phyloP scores from a whole-genome alignment of 2,888 invertebrate genomes.

The Stegana nigrithorax region DNA sequence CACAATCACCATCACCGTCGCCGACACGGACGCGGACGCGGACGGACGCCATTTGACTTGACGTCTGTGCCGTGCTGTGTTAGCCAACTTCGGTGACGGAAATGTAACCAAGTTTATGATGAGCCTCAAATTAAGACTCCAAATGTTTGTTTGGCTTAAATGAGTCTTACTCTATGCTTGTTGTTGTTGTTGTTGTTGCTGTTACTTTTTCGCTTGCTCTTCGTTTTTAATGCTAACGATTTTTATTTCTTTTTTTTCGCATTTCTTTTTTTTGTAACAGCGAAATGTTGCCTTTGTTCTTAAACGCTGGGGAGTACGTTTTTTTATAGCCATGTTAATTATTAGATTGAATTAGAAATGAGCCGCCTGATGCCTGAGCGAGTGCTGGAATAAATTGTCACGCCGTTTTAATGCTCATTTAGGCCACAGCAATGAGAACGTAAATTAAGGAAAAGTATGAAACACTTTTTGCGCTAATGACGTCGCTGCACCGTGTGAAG shows the following conservation, averaged over 20 bases:
- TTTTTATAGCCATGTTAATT: constrained; percentile 56
- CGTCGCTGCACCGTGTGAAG: too few species aligned
- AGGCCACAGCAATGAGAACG: neutral
- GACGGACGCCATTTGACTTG: too few species aligned
- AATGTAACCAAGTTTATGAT: constrained; percentile 57
- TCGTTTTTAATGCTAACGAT: neutral
- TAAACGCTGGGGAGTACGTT: constrained; percentile 34
- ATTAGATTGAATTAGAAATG: constrained; percentile 56
- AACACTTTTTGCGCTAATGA: too few species aligned
- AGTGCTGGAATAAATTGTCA: neutral
- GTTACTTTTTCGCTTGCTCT: neutral
- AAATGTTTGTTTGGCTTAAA: constrained; percentile 60
- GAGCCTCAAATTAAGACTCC: constrained; percentile 60
- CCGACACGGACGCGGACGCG: neutral
- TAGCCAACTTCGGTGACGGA: constrained; percentile 20
- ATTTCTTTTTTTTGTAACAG: too few species aligned
- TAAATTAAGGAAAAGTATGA: too few species aligned
- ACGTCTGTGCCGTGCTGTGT: neutral
- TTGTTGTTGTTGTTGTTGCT: neutral
- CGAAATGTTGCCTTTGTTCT: neutral
- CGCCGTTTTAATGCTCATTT: neutral
- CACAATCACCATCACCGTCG: constrained; percentile 17
- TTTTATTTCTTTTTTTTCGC: neutral
- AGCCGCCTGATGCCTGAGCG: constrained; percentile 23
- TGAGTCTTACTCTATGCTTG: constrained; percentile 41